Conservation (phyloP, 2,888 invertebrate genomes). For the Chorisops tibialis region DNA sequence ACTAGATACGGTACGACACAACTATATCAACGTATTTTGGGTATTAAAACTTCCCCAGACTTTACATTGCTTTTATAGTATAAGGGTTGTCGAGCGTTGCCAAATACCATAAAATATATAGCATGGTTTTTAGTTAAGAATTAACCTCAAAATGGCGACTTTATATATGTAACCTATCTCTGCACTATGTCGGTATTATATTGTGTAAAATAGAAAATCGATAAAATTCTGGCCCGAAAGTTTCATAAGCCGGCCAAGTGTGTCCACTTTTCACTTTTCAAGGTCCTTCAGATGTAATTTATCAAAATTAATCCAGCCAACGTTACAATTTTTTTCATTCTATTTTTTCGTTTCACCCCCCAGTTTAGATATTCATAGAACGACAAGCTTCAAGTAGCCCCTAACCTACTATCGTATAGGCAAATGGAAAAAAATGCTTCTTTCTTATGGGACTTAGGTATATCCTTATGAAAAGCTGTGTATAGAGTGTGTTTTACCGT, state of each 20-base stretch:
- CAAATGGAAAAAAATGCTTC: no score
- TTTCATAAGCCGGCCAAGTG: constrained; percentile 12
- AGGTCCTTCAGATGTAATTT: constrained; percentile 21
- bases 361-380: constrained; percentile 6
- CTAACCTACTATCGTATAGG: background rate
- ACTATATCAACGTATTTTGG: no score
- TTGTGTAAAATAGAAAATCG: constrained; percentile 11
- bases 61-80: no score
- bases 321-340: no score
- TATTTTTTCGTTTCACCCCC: no score
- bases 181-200: no score
- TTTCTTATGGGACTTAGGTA: no score
- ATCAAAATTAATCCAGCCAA: constrained; percentile 20
- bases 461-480: no score
- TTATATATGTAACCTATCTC: no score
- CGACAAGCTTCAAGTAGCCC: constrained; percentile 19
- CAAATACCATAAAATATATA: background rate
- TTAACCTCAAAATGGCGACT: constrained; percentile 2
- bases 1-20: no score
- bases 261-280: constrained; percentile 27
- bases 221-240: constrained; percentile 8
- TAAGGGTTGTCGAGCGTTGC: background rate
- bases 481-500: no score
- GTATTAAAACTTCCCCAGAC: no score
- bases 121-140: background rate